Evolutionary conservation across 2,888 invertebrate species (phyloP).

Genomic region (Deilephila elpenor): DNA sequence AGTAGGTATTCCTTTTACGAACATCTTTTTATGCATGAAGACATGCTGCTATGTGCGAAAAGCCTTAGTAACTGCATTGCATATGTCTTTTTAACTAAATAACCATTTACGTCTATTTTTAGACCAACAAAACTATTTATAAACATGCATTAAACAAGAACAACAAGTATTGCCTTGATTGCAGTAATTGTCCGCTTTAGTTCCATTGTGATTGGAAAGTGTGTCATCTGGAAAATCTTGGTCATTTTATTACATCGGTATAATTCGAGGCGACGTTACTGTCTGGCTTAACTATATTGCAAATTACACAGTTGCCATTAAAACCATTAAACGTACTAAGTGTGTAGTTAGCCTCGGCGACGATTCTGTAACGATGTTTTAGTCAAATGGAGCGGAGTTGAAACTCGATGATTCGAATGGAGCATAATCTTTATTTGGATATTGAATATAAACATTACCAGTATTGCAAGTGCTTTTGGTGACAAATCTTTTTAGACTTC

Average conservation of each 20-base stretch:
- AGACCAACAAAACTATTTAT: neutral
- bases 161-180: neutral
- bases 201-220: conserved; percentile 13
- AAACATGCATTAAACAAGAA: neutral
- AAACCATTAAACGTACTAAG: conserved; percentile 17
- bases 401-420: conserved; percentile 2
- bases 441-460: neutral
- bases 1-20: too few species aligned
- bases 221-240: conserved; percentile 15
- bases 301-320: conserved; percentile 21
- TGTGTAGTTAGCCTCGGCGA: conserved; percentile 25
- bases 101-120: neutral
- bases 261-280: neutral
- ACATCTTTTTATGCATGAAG: too few species aligned
- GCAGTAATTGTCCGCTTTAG: neutral
- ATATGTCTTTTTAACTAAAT: neutral
- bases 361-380: conserved; percentile 18
- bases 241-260: neutral
- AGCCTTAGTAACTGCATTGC: too few species aligned
- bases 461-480: neutral
- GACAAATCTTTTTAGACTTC: too few species aligned
- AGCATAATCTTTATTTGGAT: neutral
- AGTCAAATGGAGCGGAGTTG: conserved; percentile 37
- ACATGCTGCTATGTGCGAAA: too few species aligned
- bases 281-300: neutral